phyloP scores from a whole-genome alignment of 2,888 invertebrate genomes.

The Sarcophaga subvicina region DNA sequence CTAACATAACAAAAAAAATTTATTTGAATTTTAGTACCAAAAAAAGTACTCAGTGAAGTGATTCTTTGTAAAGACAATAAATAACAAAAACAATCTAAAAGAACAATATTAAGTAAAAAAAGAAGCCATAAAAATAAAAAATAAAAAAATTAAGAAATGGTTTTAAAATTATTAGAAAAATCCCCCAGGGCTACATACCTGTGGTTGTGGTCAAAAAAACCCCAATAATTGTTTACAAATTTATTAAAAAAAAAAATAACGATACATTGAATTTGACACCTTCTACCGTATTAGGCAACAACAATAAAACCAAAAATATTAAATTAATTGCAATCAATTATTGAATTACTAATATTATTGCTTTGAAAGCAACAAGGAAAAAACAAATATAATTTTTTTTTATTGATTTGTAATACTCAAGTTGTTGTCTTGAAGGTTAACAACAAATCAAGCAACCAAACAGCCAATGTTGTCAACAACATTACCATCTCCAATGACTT shows the following conservation, averaged over 20 bases:
- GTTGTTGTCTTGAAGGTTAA: slow-evolving; percentile 62
- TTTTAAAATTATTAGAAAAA: not conserved
- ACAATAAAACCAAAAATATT: slow-evolving; percentile 20
- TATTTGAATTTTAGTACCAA: not conserved
- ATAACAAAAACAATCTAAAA: not conserved
- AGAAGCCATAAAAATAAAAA: not conserved
- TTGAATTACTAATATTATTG: slow-evolving; percentile 32
- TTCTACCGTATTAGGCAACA: slow-evolving; percentile 2
- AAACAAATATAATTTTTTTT: slow-evolving; percentile 13
- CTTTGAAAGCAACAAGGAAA: not conserved
- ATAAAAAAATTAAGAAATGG: not conserved
- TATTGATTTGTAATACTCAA: slow-evolving; percentile 42
- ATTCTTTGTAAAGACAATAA: not conserved
- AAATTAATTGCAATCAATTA: slow-evolving; percentile 33
- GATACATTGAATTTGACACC: not conserved
- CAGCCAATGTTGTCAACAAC: not conserved
- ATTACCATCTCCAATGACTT: slow-evolving; percentile 8
- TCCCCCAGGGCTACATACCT: not conserved
- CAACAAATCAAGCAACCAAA: slow-evolving; percentile 36
- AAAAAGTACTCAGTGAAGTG: slow-evolving; percentile 4
- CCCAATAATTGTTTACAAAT: slow-evolving; percentile 11
- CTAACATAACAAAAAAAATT: slow-evolving; percentile 5
- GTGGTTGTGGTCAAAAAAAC: not conserved
- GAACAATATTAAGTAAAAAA: not conserved
- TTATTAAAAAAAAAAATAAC: slow-evolving; percentile 2